phyloP scores from a whole-genome alignment of 2,888 invertebrate species.

The Argyra leucocephala region DNA sequence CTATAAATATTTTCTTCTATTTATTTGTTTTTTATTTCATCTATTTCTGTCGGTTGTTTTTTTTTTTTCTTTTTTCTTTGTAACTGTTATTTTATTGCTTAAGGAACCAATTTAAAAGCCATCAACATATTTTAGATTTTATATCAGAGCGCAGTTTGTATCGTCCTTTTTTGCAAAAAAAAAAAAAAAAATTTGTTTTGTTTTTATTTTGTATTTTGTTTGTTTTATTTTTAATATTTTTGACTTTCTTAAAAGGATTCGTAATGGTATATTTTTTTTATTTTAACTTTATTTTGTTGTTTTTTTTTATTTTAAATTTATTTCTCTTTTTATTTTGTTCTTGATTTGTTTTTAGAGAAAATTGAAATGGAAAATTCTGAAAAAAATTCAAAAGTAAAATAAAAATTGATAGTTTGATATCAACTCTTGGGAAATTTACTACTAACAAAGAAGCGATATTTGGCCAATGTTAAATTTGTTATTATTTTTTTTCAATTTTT shows the following conservation, averaged over 20 bases:
- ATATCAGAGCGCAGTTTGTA: background rate
- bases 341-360: background rate
- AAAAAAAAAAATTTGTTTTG: too few relatives aligned
- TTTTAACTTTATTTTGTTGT: background rate
- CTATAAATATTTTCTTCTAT: too few relatives aligned
- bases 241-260: background rate
- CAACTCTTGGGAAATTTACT: background rate
- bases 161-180: background rate
- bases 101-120: slow-evolving; percentile 10
- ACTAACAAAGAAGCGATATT: background rate
- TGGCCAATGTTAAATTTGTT: background rate
- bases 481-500: background rate
- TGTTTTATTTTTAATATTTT: background rate
- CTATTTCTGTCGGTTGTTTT: background rate
- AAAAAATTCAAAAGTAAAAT: background rate
- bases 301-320: too few relatives aligned
- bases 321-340: too few relatives aligned
- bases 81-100: background rate
- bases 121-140: slow-evolving; percentile 7
- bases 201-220: background rate
- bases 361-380: background rate
- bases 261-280: background rate
- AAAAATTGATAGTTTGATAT: slow-evolving; percentile 3
- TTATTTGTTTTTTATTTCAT: too few relatives aligned
- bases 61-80: background rate